These are phyloP conservation scores for Bos indicus DNA, from an alignment of 2,113 vertebrate species.

Conservation along the genomic window DNA sequence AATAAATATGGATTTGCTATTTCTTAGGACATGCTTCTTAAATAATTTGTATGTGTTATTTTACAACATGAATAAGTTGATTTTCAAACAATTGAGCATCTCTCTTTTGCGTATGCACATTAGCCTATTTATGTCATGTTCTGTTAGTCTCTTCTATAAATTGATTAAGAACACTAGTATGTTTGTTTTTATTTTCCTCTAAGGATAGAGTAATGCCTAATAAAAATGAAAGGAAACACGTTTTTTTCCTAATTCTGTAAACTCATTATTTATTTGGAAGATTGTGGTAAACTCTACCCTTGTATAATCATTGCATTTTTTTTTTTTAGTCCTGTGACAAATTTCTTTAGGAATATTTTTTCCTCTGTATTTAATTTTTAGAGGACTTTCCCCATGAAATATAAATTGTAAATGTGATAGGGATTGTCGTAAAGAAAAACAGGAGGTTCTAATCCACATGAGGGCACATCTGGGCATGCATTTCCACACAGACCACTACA, in stretches of 20 bases:
- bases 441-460: neutral
- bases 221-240: conserved; percentile 23
- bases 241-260: conserved; percentile 21
- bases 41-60: neutral
- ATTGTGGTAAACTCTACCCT: conserved; percentile 16
- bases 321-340: neutral
- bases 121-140: neutral
- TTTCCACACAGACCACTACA: neutral
- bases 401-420: neutral
- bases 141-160: neutral
- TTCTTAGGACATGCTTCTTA: neutral
- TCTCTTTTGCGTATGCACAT: neutral
- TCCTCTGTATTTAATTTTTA: conserved; percentile 20
- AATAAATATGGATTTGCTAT: neutral
- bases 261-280: conserved; percentile 26
- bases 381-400: neutral
- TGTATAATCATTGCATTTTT: neutral
- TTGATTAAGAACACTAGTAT: neutral
- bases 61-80: neutral
- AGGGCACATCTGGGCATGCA: neutral
- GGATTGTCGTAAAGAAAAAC: neutral
- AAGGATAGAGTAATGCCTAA: conserved; percentile 17
- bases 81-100: neutral
- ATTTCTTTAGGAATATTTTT: neutral
- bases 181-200: conserved; percentile 13